Base-by-base conservation (phyloP, 2,113 vertebrate species). In the Isichthys henryi region DNA sequence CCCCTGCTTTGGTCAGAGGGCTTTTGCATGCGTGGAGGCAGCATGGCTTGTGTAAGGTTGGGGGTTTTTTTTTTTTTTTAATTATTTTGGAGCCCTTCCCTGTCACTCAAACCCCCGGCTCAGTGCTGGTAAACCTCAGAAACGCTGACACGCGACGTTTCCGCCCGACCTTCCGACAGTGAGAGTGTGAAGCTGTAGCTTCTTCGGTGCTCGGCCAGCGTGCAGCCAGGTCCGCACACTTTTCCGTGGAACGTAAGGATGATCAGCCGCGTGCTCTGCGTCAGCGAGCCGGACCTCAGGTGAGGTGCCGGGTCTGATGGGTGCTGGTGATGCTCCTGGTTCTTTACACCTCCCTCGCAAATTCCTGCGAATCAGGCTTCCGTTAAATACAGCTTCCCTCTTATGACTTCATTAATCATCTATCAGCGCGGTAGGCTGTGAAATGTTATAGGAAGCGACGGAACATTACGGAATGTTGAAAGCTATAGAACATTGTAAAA, bases 11-110 rank as follows among this genome's bases (percentile, higher is more conserved):
- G 77, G 49, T 35, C 50, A 43, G 39, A n/a, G 46, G 46, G 43
- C 83, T 92, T 93, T 94, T 92, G 93, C 91, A 91, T 94, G 89
- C 13, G 17, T 80, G 66, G 58, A 90, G 87, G 94, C 93, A 95
- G 92, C 93, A 94, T 95, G 70, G 89, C 83, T 87, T 89, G 83
- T 6, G 50, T 89, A 77, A 66, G 90, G 70, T 39, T 39, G 66
- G 21, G 49, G 13, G 1, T 49, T 50, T 52, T 56, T 56, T 5
- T 53, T 52, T 52, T 53, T 53, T 21, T 53, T 45, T 45, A 11
- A 84, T 52, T 49, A 21, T n/a, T 52, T 35, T 31, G 70, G 45
- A 31, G 21, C 43, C 62, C 88, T 39, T 45, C 31, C 58, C 35
- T 46, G 8, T 23, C 43, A 0, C 39, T 52, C 2, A n/a, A 11